Conservation (phyloP, 2,888 invertebrate genomes). For the Tetranychus truncatus region DNA sequence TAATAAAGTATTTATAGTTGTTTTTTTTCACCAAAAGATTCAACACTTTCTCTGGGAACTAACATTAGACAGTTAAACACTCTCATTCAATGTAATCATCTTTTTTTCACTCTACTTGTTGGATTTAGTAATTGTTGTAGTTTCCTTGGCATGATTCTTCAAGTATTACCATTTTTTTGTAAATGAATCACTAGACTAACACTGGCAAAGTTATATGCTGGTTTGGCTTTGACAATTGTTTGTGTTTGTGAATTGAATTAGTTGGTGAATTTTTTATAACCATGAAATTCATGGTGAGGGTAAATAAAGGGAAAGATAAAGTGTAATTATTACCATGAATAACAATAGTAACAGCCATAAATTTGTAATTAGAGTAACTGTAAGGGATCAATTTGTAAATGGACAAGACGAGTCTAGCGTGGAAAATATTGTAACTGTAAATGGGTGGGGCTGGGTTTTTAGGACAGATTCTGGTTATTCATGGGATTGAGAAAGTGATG, state of each 20-base stretch:
- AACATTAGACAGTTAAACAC: not conserved
- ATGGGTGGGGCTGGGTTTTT: no score
- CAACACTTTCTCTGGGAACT: not conserved
- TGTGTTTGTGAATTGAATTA: not conserved
- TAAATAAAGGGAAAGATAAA: not conserved
- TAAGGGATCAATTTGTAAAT: not conserved
- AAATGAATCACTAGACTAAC: not conserved
- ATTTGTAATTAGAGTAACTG: not conserved
- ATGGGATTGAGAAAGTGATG: no score
- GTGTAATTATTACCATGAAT: not conserved
- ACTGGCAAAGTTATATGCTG: not conserved
- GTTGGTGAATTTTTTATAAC: not conserved
- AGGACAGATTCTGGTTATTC: no score
- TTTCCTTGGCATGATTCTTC: not conserved
- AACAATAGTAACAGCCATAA: not conserved
- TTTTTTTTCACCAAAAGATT: not conserved
- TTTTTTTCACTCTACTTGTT: not conserved
- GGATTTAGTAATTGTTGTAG: not conserved
- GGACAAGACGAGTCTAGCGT: no score
- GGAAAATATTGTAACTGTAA: no score
- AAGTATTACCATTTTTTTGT: not conserved
- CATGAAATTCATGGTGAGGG: not conserved
- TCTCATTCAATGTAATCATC: not conserved
- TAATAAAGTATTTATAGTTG: not conserved
- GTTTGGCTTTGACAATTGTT: not conserved